These are phyloP conservation scores for cattle (Bos taurus) DNA, from an alignment of 2,113 vertebrate species.

Conservation along the genomic window DNA sequence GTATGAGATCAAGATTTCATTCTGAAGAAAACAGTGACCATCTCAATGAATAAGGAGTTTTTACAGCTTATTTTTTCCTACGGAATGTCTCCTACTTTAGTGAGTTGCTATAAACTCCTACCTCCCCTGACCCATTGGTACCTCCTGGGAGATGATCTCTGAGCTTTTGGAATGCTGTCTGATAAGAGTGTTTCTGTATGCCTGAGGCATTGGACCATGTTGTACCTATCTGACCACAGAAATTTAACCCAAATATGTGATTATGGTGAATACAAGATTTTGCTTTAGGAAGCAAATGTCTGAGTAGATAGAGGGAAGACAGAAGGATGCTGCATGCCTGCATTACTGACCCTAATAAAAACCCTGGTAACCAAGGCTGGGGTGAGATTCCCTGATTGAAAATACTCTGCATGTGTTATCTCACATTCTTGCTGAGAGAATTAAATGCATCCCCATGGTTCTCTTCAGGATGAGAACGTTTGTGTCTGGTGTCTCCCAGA, in stretches of 20 bases:
- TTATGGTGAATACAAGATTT: neutral
- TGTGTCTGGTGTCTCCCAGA: neutral
- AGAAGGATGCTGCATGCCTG: neutral
- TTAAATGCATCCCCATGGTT: rapidly evolving
- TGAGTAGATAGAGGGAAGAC: neutral
- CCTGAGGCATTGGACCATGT: neutral
- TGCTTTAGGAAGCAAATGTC: neutral
- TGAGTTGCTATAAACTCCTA: neutral
- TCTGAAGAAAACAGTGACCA: neutral
- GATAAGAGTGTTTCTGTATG: neutral
- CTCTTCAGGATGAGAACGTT: neutral
- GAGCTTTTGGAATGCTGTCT: neutral
- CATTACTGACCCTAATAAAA: neutral
- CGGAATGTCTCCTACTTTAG: neutral
- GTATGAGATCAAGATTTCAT: neutral
- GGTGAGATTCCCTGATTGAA: neutral
- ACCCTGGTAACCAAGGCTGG: neutral
- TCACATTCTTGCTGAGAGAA: neutral
- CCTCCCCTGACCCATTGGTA: neutral
- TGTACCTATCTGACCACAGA: neutral
- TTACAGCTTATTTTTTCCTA: neutral
- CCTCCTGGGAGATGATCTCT: neutral
- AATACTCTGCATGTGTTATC: neutral
- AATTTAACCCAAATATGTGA: neutral
- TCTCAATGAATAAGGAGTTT: neutral